These are phyloP conservation scores for Ennomos quercinarius DNA, from an alignment of 2,888 invertebrate genomes.

Conservation along the genomic window DNA sequence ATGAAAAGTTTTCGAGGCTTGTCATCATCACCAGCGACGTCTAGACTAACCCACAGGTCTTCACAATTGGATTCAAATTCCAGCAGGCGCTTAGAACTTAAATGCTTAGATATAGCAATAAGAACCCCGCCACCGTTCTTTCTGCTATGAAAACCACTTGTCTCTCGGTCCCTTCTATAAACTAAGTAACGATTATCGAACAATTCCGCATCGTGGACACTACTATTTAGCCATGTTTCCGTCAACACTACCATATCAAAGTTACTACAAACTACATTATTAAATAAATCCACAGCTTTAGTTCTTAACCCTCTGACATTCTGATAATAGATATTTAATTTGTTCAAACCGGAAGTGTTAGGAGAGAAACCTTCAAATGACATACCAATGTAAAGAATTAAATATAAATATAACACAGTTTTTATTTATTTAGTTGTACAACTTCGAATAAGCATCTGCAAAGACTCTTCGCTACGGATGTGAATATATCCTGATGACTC, in stretches of 20 bases:
- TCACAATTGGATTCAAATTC: constrained; percentile 23
- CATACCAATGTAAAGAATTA: neutral
- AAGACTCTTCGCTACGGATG: too few relatives aligned
- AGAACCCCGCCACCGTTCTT: constrained; percentile 19
- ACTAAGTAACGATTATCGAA: constrained; percentile 37
- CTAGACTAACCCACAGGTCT: constrained; percentile 18
- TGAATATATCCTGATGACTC: too few relatives aligned
- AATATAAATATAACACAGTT: neutral
- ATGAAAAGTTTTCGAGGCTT: too few relatives aligned
- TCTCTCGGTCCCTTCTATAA: constrained; percentile 35
- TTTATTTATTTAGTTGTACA: neutral
- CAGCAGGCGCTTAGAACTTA: constrained; percentile 10
- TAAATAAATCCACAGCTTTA: constrained; percentile 32
- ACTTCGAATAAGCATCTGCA: too few relatives aligned
- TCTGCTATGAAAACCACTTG: constrained; percentile 3
- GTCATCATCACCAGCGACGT: too few relatives aligned
- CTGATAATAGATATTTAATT: constrained; percentile 30
- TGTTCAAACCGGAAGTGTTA: neutral
- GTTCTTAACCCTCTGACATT: constrained; percentile 30
- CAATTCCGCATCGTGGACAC: constrained; percentile 21
- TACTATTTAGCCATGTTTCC: too few relatives aligned
- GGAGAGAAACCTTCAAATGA: neutral
- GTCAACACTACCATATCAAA: too few relatives aligned
- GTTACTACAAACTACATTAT: constrained; percentile 25
- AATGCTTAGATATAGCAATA: constrained; percentile 15